These are phyloP conservation scores for Acrobasis suavella DNA, from an alignment of 2,888 invertebrate genomes.

Conservation along the genomic window DNA sequence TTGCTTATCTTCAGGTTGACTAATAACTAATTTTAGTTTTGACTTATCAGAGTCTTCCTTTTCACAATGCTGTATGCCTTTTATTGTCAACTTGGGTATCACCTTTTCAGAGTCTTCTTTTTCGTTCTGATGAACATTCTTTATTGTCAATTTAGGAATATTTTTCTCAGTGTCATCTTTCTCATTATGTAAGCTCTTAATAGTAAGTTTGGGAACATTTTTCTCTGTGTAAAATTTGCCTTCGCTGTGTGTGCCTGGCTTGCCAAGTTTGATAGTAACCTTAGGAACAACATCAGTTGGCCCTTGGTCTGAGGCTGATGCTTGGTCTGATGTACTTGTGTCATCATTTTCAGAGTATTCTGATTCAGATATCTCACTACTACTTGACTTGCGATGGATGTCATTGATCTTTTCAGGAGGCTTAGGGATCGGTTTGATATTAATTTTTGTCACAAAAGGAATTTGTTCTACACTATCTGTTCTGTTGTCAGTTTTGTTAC, in stretches of 20 bases:
- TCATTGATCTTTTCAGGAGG: slow-evolving; percentile 75
- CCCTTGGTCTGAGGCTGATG: slow-evolving; percentile 70
- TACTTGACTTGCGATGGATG: slow-evolving; percentile 73
- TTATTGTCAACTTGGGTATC: slow-evolving; percentile 72
- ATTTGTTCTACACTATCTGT: slow-evolving; percentile 49
- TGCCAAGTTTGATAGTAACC: slow-evolving; percentile 75
- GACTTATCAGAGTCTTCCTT: slow-evolving; percentile 60
- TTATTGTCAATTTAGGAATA: slow-evolving; percentile 64
- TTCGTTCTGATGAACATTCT: slow-evolving; percentile 63
- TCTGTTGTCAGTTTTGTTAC: slow-evolving; percentile 36
- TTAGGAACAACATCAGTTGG: slow-evolving; percentile 66
- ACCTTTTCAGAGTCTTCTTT: slow-evolving; percentile 65
- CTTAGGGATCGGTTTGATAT: slow-evolving; percentile 76
- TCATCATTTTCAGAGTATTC: slow-evolving; percentile 81
- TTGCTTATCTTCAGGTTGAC: slow-evolving; percentile 62
- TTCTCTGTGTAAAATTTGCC: slow-evolving; percentile 73
- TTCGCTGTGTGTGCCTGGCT: slow-evolving; percentile 71
- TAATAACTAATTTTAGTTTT: slow-evolving; percentile 68
- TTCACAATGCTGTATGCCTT: slow-evolving; percentile 64
- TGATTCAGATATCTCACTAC: slow-evolving; percentile 79
- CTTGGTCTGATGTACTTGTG: slow-evolving; percentile 71
- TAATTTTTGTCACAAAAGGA: slow-evolving; percentile 69
- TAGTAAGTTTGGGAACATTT: slow-evolving; percentile 72
- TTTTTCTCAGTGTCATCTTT: slow-evolving; percentile 57
- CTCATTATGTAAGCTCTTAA: slow-evolving; percentile 66